Evolutionary conservation across 2,888 invertebrate species (phyloP), one percentile per base, ranked within the genome.

Genomic region (Steinernema carpocapsae): DNA sequence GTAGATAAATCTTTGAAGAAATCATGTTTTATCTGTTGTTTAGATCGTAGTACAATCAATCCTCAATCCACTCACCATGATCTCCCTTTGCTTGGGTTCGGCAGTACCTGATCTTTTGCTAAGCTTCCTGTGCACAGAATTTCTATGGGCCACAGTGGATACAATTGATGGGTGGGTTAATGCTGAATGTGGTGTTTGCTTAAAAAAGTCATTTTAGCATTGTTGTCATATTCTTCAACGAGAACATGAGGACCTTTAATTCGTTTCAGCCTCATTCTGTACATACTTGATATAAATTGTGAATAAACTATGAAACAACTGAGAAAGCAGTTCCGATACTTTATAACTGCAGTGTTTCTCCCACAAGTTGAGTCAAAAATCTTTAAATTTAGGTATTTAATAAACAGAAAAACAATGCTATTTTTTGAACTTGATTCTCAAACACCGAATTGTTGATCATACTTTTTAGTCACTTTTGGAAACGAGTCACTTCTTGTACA

Each of bases 161-260:
- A 6, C 51, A 51, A 10, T 51, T 19, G 12, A 10, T 19, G 14
- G 51, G n/a, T 19, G 51, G 51, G 51, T 51, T 12, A n/a, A 43
- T 19, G 6, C n/a, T 51, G 51, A 6, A 12, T 51, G 12, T 51
- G 7, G 51, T 6, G 14, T 51, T 51, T n/a, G 12, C 19, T 19
- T 19, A 12, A 43, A 10, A 14, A 10, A 43, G 10, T 12, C 14
- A 43, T 7, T 43, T 43, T 43, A 43, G 43, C 10, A 7, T 43
- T 14, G 43, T 43, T 43, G 43, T 51, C 51, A 51, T 51, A 10
- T n/a, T 51, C 51, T 51, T 51, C 51, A 51, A 10, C 51, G 19
- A 10, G 51, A 51, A 51, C 51, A 51, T 51, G 51, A 10, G 51
- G 51, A 51, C 51, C 12, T 51, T 51, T 19, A 51, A 51, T 19